Base-by-base conservation (phyloP, 2,113 vertebrate species). In the Colinus virginianus region DNA sequence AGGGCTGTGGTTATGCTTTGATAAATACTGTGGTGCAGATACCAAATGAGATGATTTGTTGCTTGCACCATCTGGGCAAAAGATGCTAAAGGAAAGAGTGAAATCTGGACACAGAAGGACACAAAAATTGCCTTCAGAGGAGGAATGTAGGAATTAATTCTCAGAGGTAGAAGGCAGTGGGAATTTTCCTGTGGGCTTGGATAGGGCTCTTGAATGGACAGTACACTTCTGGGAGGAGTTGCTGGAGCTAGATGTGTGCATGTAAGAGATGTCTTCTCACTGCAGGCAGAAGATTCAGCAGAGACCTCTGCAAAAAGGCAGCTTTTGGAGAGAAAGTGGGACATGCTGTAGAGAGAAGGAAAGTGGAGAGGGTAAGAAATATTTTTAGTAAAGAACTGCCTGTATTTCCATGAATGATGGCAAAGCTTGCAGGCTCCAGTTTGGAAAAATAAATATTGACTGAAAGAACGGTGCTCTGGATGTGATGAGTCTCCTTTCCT, bases 401-500 rank as follows among this genome's bases (percentile, higher is more conserved):
- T 40, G 7, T 84, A 13, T 90, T 93, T 96, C 67, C 34, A 46
- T 43, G 67, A 34, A 38, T 16, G 84, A 90, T 89, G 90, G 74
- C 74, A 84, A 72, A 87, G 26, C 63, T 38, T 90, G 51, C 42
- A 40, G 53, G 17, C 28, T 93, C 36, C 67, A 36, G 32, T 87
- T 87, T 82, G 84, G 89, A 92, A 94, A 94, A 87, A 68, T 87
- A 94, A 93, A 88, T 69, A 87, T 59, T 87, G 30, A 45, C 67
- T 90, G 67, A 62, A 34, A 64, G 45, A 92, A 53, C 8, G 18
- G 66, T 1, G 7, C 9, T 94, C 28, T 45, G 38, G 42, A 78
- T 88, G 63, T 10, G 11, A 16, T 46, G 62, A 87, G 56, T 88
- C 55, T 64, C 32, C 69, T 71, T 86, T 91, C 62, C 83, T 81